Percentiles rank a stretch among this genome's conserved stretches.
Conservation (phyloP, 2,113 vertebrate genomes). For the Mystacornis crossleyi region DNA sequence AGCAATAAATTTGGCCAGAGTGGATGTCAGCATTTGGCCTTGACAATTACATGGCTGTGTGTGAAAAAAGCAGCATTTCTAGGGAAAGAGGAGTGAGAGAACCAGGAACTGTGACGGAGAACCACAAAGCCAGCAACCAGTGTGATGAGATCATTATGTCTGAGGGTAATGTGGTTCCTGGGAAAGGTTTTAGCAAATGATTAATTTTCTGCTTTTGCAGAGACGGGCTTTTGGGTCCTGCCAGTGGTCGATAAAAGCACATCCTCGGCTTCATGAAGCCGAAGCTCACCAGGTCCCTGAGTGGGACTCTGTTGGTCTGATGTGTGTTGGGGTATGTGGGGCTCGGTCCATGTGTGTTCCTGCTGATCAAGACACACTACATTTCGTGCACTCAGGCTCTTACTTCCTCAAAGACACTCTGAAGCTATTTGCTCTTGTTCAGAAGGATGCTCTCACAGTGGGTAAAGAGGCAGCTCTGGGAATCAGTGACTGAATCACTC, state of each 20-base stretch:
- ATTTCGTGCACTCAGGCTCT: neutral
- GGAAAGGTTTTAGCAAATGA: neutral
- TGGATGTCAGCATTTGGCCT: neutral
- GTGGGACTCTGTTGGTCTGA: neutral
- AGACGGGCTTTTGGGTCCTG: neutral
- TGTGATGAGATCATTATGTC: conserved; percentile 1
- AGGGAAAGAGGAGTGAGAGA: neutral
- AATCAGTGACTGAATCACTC: neutral
- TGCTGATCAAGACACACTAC: neutral
- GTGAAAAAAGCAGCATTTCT: neutral
- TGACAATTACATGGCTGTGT: neutral
- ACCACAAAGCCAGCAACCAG: neutral
- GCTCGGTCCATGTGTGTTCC: accelerated
- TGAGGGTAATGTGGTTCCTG: neutral
- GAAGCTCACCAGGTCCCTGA: neutral
- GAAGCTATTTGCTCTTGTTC: neutral
- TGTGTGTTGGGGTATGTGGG: accelerated
- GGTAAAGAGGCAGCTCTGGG: neutral
- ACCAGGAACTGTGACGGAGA: neutral
- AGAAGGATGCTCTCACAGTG: accelerated
- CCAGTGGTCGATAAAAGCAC: neutral
- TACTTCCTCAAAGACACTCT: neutral
- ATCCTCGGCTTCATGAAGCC: neutral
- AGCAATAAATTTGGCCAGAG: neutral
- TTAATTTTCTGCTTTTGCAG: neutral